Conservation (phyloP, 2,113 vertebrate genomes). For the Panurus biarmicus region DNA sequence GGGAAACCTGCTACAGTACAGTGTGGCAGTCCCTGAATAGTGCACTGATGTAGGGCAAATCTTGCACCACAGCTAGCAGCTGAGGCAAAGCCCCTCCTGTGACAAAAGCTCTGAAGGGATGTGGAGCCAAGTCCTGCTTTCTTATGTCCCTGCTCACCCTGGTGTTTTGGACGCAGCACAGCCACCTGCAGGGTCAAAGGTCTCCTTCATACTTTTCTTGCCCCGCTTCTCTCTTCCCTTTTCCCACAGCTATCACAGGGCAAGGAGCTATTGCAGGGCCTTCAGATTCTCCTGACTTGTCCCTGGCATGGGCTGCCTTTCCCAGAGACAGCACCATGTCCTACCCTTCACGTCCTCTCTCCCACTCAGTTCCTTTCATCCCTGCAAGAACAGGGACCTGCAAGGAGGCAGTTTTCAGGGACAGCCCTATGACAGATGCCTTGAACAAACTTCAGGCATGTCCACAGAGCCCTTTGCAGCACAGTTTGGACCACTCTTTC, state of each 20-base stretch:
- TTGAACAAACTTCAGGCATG: not conserved
- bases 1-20: not conserved
- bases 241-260: not conserved
- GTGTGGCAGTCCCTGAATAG: not conserved
- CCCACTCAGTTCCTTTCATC: not conserved
- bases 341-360: not conserved
- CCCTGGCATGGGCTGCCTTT: not conserved
- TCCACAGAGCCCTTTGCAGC: not conserved
- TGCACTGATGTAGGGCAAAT: not conserved
- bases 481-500: not conserved
- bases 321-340: not conserved
- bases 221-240: not conserved
- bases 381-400: not conserved
- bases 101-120: not conserved
- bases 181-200: not conserved
- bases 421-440: not conserved
- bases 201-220: not conserved
- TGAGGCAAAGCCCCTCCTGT: not conserved
- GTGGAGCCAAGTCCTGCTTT: not conserved
- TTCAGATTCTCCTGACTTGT: not conserved
- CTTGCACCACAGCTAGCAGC: not conserved
- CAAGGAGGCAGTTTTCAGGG: not conserved
- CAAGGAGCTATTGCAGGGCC: not conserved
- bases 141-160: not conserved
- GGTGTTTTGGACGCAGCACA: not conserved